A percentile compares a stretch with the other conserved stretches of the same genome.
phyloP scores from a whole-genome alignment of 1,140 invertebrate genomes.

The Drosophila bifasciata region DNA sequence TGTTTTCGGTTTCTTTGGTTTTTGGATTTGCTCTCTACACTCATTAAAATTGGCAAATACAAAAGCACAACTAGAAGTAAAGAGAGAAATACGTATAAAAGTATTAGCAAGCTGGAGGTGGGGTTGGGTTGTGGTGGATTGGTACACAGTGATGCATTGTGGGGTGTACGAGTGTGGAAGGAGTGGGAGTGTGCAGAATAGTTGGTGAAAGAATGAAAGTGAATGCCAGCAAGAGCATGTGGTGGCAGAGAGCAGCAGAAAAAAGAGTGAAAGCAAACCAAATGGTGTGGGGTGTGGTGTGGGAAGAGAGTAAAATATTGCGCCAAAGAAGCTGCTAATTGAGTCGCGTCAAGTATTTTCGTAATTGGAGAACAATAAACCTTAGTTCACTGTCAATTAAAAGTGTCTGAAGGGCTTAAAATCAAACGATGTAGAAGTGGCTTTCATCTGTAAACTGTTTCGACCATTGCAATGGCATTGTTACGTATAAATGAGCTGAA shows the following conservation, averaged over 20 bases:
- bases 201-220: constrained; percentile 22
- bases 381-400: too few relatives aligned
- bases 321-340: constrained; percentile 21
- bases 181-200: constrained; percentile 23
- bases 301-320: constrained; percentile 1
- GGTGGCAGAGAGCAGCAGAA: constrained; percentile 11
- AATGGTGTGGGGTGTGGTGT: too few relatives aligned
- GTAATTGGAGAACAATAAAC: constrained; percentile 20
- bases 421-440: too few relatives aligned
- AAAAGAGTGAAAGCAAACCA: constrained; percentile 3
- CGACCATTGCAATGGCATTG: too few relatives aligned
- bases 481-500: too few relatives aligned
- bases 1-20: constrained; percentile 24
- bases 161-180: too few relatives aligned
- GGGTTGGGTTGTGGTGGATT: neutral
- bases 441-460: too few relatives aligned
- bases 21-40: constrained; percentile 68
- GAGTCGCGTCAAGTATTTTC: constrained; percentile 33
- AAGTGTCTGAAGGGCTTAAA: too few relatives aligned
- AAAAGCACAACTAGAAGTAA: constrained; percentile 81
- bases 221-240: neutral
- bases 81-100: constrained; percentile 79
- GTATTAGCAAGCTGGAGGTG: constrained; percentile 72
- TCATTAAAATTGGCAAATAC: constrained; percentile 82
- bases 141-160: too few relatives aligned